Conservation (phyloP, 2,113 vertebrate genomes). For the Actenoides hombroni region DNA sequence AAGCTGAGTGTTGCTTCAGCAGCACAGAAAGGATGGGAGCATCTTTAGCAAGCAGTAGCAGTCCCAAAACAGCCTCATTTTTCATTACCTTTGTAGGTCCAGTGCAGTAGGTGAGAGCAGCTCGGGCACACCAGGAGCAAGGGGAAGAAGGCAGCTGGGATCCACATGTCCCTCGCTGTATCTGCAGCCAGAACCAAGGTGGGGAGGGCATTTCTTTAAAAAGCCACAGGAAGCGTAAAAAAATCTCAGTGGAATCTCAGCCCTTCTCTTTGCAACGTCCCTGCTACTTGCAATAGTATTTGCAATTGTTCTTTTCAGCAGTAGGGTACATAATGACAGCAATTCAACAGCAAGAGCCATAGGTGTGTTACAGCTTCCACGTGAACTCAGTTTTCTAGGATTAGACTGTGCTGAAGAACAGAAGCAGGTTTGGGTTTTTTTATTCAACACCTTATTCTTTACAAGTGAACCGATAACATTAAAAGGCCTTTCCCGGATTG, state of each 20-base stretch:
- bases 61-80: not conserved
- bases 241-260: not conserved
- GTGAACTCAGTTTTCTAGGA: not conserved
- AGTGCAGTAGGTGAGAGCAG: not conserved
- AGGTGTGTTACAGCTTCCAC: not conserved
- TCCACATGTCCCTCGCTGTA: not conserved
- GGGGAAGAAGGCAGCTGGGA: not conserved
- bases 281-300: not conserved
- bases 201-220: not conserved
- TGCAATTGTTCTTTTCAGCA: not conserved
- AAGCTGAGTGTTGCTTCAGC: not conserved
- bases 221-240: not conserved
- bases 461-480: not conserved
- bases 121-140: conserved; percentile 13
- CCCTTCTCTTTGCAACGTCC: not conserved
- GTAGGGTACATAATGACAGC: not conserved
- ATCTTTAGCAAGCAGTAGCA: not conserved
- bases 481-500: not conserved
- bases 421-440: not conserved
- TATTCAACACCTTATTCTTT: not conserved
- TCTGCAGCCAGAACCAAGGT: not conserved
- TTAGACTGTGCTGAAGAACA: not conserved
- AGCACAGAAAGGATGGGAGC: not conserved
- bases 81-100: conserved; percentile 74
- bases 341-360: not conserved